Evolutionary conservation across 2,797 vertebrate species (phyloP).

Genomic region (Okamejei kenojei): DNA sequence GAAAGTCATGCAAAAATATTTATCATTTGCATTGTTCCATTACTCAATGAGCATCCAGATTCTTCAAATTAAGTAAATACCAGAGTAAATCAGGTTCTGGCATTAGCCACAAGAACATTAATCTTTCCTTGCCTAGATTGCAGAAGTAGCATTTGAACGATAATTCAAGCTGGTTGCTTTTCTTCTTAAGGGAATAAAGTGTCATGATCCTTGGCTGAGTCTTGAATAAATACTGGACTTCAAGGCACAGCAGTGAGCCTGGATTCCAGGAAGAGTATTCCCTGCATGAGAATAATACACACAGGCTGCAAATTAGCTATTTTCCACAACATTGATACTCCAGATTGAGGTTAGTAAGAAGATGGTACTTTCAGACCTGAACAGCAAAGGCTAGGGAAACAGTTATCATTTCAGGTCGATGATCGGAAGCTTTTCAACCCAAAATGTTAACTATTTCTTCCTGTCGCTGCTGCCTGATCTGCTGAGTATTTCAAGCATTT

Average conservation of each 20-base stretch:
- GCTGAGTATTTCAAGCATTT: no score
- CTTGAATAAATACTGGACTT: background rate
- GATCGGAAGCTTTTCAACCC: no score
- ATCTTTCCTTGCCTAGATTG: no score
- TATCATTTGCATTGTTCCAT: background rate
- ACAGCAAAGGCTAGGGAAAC: no score
- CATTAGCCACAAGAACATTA: background rate
- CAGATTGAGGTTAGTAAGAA: background rate
- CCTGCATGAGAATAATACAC: background rate
- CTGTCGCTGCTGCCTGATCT: no score
- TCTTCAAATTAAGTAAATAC: background rate
- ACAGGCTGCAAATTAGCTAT: background rate
- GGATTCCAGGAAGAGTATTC: background rate
- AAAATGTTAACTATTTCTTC: no score
- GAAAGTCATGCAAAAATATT: background rate
- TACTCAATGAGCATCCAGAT: background rate
- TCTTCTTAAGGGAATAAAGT: background rate
- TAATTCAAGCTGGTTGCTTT: background rate
- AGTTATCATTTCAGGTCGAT: no score
- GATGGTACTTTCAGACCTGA: background rate
- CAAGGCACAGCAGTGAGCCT: background rate
- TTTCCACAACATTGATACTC: background rate
- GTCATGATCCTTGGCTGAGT: background rate
- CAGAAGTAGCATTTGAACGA: background rate
- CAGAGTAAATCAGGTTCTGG: background rate